Evolutionary conservation across 2,888 invertebrate genomes (phyloP), one percentile per base, ranked within the genome.

Genomic region (Octodonta nipae): DNA sequence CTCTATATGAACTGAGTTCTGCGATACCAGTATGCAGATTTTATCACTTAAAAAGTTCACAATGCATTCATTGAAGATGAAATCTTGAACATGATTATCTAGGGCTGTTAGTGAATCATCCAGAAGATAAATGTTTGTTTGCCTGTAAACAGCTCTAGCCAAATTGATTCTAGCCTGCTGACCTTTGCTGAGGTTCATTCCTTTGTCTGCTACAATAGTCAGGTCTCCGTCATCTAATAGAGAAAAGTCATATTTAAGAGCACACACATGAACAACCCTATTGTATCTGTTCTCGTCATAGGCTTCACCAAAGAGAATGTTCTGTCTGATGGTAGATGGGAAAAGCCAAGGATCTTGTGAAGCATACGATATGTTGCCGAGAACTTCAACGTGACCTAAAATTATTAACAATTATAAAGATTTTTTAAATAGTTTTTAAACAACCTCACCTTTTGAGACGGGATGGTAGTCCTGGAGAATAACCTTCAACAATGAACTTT

Each of bases 111-210:
- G 30, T 20, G 46, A 46, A 34, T 51, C 51, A 27, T 85, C 83
- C 20, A 84, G 56, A 26, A 84, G 60, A 50, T 82, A 83, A 15
- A 84, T 66, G 45, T 84, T 81, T 1, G 79, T 78, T 41, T 78
- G 70, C 42, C 70, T 70, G 49, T 83, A 84, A 28, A 83, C 63
- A 2, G 80, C 74, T 48, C 83, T 65, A 0, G 80, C 82, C 30
- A 87, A 63, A 55, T 79, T 81, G 14, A 87, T 71, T 38, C 86
- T 67, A 2, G 83, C 82, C 54, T 75, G 73, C 59, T 86, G 86
- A 5, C 85, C 85, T 8, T 84, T 84, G 14, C 82, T 83, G 4
- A 87, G 60, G 13, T 77, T 75, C 1, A 78, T 69, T 5, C 86
- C 86, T 17, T 78, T 67, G 49, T 87, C 86, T 2, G 84, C 85